Evolutionary conservation across 1,140 invertebrate genomes (phyloP), one percentile per base, ranked within the genome.

Genomic region (Phocides pigmalion): DNA sequence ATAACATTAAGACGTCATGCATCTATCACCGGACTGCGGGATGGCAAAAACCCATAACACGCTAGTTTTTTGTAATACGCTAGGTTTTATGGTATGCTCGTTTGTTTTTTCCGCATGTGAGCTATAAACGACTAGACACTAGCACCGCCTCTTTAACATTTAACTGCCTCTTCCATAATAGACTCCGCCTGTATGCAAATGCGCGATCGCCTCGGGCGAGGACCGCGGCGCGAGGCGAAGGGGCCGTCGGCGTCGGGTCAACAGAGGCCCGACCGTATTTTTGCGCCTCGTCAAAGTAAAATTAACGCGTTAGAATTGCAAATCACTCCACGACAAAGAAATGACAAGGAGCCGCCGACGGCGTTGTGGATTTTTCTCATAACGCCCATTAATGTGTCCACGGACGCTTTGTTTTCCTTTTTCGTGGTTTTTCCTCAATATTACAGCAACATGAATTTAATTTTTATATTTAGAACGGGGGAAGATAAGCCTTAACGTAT

Each of bases 221-320:
- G 49, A 32, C 14, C 25, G 51, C 42, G 68, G 62, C 56, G 65
- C 49, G 46, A 63, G 46, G 35, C 53, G 54, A 32, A 62, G 72
- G 65, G 62, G 64, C 68, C 67, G 72, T 47, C 66, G 68, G 83
- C 67, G 72, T 47, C 66, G 68, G 83, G 74, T 84, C 80, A 82
- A 79, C 81, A 72, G 72, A 73, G 72, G 69, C 72, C 74, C 70
- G 74, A 79, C 70, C 79, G 82, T 84, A 84, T 87, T 89, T 89
- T 89, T 84, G 74, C 76, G 79, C 81, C 78, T 81, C 84, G 79
- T 90, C 87, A 88, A 88, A 90, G 85, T 81, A 76, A 88, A 90
- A 90, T 90, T 90, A 90, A 81, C 82, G 82, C 74, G 66, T 84
- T 83, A 80, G 84, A 90, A 82, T 88, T 90, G 87, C 87, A 90